Conservation (phyloP, 1,140 invertebrate genomes). For the Anagrus nilaparvatae region DNA sequence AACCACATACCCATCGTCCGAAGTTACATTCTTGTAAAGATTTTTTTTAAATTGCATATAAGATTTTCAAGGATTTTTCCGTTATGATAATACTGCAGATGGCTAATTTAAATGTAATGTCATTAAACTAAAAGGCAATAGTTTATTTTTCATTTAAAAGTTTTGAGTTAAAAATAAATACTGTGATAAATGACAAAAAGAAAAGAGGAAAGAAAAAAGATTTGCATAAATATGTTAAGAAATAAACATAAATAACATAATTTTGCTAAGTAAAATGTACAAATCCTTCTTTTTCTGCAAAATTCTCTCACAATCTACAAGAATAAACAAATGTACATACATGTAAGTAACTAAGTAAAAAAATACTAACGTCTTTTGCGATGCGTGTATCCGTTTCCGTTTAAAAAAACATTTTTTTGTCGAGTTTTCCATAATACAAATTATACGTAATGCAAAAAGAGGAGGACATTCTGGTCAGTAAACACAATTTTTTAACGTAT, state of each 20-base stretch:
- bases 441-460: not conserved
- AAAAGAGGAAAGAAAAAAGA: not conserved
- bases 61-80: no score
- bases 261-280: not conserved
- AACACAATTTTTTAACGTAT: no score
- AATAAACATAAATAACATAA: slow-evolving; percentile 14
- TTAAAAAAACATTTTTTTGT: slow-evolving; percentile 9
- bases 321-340: slow-evolving; percentile 13
- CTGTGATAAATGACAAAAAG: not conserved
- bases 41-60: no score
- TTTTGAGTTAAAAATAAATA: no score
- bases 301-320: not conserved
- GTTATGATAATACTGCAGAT: no score
- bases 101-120: no score
- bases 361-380: slow-evolving; percentile 28
- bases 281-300: not conserved
- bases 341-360: slow-evolving; percentile 13
- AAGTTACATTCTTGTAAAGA: no score
- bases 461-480: slow-evolving; percentile 40
- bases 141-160: no score
- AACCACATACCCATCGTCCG: no score
- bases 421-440: not conserved
- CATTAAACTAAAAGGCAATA: no score
- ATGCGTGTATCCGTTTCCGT: slow-evolving; percentile 42
- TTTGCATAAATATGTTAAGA: not conserved